phyloP scores from a whole-genome alignment of 2,888 invertebrate species.

The Parnassius orleans region DNA sequence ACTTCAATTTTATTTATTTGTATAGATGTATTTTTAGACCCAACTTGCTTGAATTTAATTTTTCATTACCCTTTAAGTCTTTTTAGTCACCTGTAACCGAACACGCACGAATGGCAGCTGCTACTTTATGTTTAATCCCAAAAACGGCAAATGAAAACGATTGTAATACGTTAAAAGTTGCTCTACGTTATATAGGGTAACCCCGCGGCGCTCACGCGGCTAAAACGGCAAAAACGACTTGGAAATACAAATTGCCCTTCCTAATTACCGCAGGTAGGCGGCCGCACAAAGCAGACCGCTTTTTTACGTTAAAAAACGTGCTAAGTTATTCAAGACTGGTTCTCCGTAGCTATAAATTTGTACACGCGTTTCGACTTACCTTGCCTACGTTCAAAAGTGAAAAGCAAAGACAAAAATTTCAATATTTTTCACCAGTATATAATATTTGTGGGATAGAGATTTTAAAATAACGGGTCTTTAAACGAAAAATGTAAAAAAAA shows the following conservation, averaged over 20 bases:
- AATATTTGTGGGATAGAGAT: too few species aligned
- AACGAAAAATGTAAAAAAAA: too few species aligned
- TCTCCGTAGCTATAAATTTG: constrained; percentile 25
- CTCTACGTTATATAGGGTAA: background rate
- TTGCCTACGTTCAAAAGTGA: too few species aligned
- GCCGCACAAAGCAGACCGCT: constrained; percentile 38
- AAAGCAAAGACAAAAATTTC: too few species aligned
- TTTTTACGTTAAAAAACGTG: constrained; percentile 38
- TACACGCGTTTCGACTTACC: background rate
- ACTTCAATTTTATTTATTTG: too few species aligned
- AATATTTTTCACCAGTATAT: too few species aligned
- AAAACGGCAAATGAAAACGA: constrained; percentile 7
- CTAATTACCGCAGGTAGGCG: constrained; percentile 45
- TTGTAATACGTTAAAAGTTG: constrained; percentile 3
- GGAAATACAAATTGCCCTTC: constrained; percentile 39
- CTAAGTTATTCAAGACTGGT: constrained; percentile 42
- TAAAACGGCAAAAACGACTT: constrained; percentile 31
- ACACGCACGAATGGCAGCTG: constrained; percentile 5
- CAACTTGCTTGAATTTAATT: too few species aligned
- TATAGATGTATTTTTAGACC: too few species aligned
- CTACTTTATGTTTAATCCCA: background rate
- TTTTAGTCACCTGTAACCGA: background rate
- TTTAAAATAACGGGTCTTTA: too few species aligned
- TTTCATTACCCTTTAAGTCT: too few species aligned
- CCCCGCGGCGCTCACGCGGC: constrained; percentile 32